phyloP scores from a whole-genome alignment of 2,888 invertebrate species.

The Agonopterix alstromeriana region DNA sequence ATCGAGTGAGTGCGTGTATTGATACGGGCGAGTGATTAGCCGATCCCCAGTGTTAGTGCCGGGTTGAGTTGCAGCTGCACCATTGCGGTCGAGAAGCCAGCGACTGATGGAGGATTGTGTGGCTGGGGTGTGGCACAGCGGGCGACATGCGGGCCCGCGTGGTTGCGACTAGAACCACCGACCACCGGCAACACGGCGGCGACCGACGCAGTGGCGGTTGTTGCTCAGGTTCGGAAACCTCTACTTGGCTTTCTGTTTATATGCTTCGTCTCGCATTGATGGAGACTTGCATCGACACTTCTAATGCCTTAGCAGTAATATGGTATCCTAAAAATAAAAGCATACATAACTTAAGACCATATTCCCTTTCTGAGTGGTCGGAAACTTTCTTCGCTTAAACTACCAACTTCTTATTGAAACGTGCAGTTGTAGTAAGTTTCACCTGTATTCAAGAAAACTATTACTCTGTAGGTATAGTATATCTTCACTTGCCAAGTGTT shows the following conservation, averaged over 20 bases:
- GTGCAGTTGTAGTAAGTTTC: too few species aligned
- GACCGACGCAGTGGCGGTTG: conserved; percentile 50
- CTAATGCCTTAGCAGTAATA: conserved; percentile 8
- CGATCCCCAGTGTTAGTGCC: conserved; percentile 52
- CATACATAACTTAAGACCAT: too few species aligned
- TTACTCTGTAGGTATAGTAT: too few species aligned
- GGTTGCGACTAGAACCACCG: conserved; percentile 47
- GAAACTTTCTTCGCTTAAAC: too few species aligned
- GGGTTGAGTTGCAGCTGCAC: conserved; percentile 19
- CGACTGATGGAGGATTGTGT: conserved; percentile 63
- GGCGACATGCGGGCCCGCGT: conserved; percentile 59
- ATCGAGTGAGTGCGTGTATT: conserved; percentile 58
- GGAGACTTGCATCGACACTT: too few species aligned
- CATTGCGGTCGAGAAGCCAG: conserved; percentile 35
- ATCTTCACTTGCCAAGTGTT: too few species aligned
- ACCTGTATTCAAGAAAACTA: too few species aligned
- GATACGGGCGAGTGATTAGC: conserved; percentile 55
- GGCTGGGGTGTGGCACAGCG: conserved; percentile 37
- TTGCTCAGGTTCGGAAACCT: conserved; percentile 51
- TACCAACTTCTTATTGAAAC: too few species aligned
- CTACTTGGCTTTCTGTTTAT: too few species aligned
- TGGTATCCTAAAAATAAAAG: conserved; percentile 9
- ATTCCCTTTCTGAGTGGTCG: too few species aligned
- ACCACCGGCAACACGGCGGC: conserved; percentile 66
- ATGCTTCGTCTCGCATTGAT: too few species aligned